Evolutionary conservation across 2,797 vertebrate genomes (phyloP).

Genomic region (Scleropages formosus): DNA sequence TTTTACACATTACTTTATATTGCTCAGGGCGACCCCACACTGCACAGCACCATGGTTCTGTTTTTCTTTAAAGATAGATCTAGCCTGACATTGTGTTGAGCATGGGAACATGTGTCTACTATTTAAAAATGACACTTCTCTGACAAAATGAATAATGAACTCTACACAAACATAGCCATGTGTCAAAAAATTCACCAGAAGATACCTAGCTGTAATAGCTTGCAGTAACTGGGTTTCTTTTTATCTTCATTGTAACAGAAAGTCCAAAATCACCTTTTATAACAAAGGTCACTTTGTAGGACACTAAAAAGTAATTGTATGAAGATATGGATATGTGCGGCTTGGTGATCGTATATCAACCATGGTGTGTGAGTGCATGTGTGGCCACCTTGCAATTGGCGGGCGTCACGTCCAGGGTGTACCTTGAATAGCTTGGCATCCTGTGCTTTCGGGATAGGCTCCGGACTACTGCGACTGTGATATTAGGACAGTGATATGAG

Average conservation of each 20-base stretch:
- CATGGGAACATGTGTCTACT: slow-evolving; percentile 8
- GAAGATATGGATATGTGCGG: neutral
- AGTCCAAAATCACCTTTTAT: no score
- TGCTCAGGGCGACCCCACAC: neutral
- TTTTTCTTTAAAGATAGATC: neutral
- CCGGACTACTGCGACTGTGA: no score
- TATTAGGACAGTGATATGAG: no score
- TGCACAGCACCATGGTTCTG: neutral
- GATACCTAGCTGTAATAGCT: neutral
- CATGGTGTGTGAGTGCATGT: no score
- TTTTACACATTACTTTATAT: neutral
- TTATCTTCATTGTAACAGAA: neutral
- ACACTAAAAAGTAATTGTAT: neutral
- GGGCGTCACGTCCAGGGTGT: no score
- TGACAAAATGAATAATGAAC: slow-evolving; percentile 15
- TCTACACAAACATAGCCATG: slow-evolving; percentile 6
- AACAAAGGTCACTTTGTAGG: neutral
- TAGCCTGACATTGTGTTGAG: neutral
- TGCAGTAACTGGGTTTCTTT: neutral
- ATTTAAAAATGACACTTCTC: slow-evolving; percentile 8
- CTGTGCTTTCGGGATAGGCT: no score
- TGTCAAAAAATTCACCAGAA: slow-evolving; percentile 7
- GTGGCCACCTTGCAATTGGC: no score
- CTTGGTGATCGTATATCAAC: no score
- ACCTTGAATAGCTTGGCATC: no score